A percentile compares a stretch with the other conserved stretches of the same genome.
These are phyloP conservation scores for Heterocephalus glaber DNA, from an alignment of 2,113 vertebrate genomes.

Conservation along the genomic window DNA sequence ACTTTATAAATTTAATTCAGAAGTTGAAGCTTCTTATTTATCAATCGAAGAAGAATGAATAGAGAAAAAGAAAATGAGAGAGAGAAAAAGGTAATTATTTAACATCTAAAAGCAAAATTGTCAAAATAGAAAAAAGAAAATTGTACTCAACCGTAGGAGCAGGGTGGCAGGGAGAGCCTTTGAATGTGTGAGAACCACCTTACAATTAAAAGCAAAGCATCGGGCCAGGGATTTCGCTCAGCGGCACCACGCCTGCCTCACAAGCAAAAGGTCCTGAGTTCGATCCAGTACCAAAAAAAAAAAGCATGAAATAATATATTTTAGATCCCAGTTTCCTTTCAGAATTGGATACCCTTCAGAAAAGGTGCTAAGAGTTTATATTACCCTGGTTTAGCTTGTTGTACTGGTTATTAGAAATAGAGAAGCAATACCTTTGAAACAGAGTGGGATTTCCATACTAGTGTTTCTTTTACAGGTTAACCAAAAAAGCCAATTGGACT, in stretches of 20 bases:
- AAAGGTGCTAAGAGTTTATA: background rate
- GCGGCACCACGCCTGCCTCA: too few relatives aligned
- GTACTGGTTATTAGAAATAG: constrained; percentile 57
- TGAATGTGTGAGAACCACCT: background rate
- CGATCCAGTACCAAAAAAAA: too few relatives aligned
- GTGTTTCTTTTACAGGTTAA: constrained; percentile 34
- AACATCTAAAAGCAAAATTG: constrained; percentile 6
- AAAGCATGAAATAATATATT: constrained; percentile 1
- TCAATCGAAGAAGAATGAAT: background rate
- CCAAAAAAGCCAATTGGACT: constrained; percentile 46
- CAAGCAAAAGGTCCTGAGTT: too few relatives aligned
- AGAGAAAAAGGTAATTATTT: background rate
- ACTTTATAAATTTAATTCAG: constrained; percentile 57
- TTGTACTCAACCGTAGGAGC: background rate
- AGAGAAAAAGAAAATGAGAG: background rate
- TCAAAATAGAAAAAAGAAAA: constrained; percentile 17
- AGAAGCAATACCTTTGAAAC: constrained; percentile 48
- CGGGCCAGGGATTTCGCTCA: too few relatives aligned
- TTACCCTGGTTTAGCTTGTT: constrained; percentile 49
- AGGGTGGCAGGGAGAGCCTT: constrained; percentile 32
- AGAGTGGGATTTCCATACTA: background rate
- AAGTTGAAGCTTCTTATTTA: constrained; percentile 19
- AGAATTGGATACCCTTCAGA: constrained; percentile 53
- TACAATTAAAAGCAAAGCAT: constrained; percentile 51
- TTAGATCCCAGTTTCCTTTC: constrained; percentile 58